Evolutionary conservation across 1,140 invertebrate genomes (phyloP).

Genomic region (Diprion similis): DNA sequence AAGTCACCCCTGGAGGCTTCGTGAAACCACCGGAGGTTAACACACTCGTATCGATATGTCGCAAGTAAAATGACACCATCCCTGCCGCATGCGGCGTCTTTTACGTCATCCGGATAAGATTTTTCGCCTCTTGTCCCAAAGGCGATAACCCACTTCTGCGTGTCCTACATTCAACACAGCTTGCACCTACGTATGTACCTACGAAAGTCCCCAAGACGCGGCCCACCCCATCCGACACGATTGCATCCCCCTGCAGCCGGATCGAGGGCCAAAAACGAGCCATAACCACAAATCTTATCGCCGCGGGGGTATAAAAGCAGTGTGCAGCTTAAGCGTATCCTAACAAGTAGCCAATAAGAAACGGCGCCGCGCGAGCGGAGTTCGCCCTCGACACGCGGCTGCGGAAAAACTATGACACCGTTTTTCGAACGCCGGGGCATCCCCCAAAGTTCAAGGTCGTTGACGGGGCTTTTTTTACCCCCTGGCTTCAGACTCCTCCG

Average conservation of each 20-base stretch:
- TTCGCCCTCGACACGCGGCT: slow-evolving; percentile 36
- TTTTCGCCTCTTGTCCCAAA: no score
- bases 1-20: no score
- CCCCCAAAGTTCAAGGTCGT: slow-evolving; percentile 49
- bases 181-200: no score
- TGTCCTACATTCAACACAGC: no score
- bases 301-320: slow-evolving; percentile 30
- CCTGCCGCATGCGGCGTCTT: no score
- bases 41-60: no score
- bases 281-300: slow-evolving; percentile 50
- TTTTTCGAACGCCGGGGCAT: slow-evolving; percentile 47
- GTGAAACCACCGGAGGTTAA: no score
- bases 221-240: no score
- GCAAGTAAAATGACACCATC: no score
- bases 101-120: no score
- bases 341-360: slow-evolving; percentile 54
- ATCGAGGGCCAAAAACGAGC: slow-evolving; percentile 38
- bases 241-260: slow-evolving; percentile 26
- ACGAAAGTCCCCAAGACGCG: no score
- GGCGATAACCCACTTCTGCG: no score
- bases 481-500: slow-evolving; percentile 20
- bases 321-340: slow-evolving; percentile 24
- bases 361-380: slow-evolving; percentile 46
- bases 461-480: slow-evolving; percentile 34
- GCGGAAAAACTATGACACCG: slow-evolving; percentile 49